Base-by-base conservation (phyloP, 2,888 invertebrate species). In the Idaea biselata region DNA sequence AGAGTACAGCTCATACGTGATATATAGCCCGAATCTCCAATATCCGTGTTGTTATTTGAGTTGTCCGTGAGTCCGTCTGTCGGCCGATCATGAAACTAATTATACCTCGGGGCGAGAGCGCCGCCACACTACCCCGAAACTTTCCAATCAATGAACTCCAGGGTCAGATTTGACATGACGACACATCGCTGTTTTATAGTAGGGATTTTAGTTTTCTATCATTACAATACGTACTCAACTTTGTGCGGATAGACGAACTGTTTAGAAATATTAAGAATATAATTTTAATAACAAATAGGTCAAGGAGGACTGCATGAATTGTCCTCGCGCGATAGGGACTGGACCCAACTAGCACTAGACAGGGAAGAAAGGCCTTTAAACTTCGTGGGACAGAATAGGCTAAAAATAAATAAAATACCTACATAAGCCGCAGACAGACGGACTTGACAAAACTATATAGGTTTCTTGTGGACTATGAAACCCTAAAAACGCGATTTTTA, bases 21-120 rank as follows among this genome's bases (percentile, higher is more conserved):
- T 18, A 8, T 56, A 56, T 25, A 25, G 33, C 31, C 32, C 63
- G 53, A 76, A 72, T 77, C 76, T 72, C 75, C 78, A 76, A 81
- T 81, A 79, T 75, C 76, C 71, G 65, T 77, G 82, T 82, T 82
- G 63, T 79, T 89, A 86, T 89, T 90, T 90, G 88, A 88, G 81
- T 89, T 88, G 44, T 44, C 44, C 44, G 44, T 77, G 78, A 77
- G 70, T 71, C 74, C 75, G 69, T 68, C 71, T 73, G 65, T 68
- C 71, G 73, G 69, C 3, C 82, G 83, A 83, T 83, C 82, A 79
- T 79, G 78, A 78, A 86, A 88, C 87, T 89, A 90, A 90, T 89
- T 90, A 86, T 83, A 82, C 84, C 89, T 86, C 80, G 76, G 74
- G 88, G 89, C 89, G 74, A 74, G 75, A 56, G 73, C 71, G 68